phyloP scores from a whole-genome alignment of 2,797 vertebrate species.

The Salmo trutta region DNA sequence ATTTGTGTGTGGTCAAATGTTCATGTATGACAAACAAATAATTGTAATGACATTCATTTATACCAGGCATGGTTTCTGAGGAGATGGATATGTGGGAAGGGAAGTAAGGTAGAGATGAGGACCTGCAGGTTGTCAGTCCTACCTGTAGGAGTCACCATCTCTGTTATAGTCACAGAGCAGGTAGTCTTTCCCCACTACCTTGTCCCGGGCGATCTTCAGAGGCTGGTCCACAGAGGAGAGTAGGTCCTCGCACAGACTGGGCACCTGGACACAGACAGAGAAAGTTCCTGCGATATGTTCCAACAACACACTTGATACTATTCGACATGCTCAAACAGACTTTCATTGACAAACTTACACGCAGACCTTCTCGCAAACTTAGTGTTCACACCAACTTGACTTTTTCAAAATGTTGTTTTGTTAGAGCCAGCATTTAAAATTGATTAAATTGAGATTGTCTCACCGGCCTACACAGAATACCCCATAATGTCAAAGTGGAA shows the following conservation, averaged over 20 bases:
- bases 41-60: not conserved
- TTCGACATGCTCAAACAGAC: not conserved
- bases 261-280: slow-evolving; percentile 78
- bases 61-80: not conserved
- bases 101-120: not conserved
- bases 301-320: not conserved
- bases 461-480: too few relatives aligned
- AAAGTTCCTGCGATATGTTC: not conserved
- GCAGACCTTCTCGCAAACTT: not conserved
- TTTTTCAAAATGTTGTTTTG: too few relatives aligned
- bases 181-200: slow-evolving; percentile 97
- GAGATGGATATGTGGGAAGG: not conserved
- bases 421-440: too few relatives aligned
- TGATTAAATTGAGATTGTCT: too few relatives aligned
- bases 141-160: slow-evolving; percentile 98
- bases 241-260: slow-evolving; percentile 95
- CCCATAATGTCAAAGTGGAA: too few relatives aligned
- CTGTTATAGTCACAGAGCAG: slow-evolving; percentile 98
- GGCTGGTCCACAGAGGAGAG: slow-evolving; percentile 99
- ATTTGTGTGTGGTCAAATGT: not conserved
- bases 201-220: slow-evolving; percentile 96
- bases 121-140: slow-evolving; percentile 35
- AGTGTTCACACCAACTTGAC: too few relatives aligned
- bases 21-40: not conserved
- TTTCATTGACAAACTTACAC: not conserved